phyloP scores from a whole-genome alignment of 2,113 vertebrate species.

The Plecturocebus donacophilus region DNA sequence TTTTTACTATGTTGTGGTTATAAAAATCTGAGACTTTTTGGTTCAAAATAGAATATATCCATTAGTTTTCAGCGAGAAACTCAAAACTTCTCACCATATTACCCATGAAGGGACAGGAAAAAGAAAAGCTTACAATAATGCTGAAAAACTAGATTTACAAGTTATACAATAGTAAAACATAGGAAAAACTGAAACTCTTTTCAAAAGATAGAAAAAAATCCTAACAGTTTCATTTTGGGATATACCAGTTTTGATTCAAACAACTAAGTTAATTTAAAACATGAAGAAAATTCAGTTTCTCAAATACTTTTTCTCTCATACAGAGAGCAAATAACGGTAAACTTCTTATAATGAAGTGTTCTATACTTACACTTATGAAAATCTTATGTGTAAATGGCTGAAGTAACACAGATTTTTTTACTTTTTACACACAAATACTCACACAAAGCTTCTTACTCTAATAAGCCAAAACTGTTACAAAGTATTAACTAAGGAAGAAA shows the following conservation, averaged over 20 bases:
- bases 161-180: neutral
- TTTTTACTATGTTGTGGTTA: neutral
- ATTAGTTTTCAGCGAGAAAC: neutral
- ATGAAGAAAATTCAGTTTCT: neutral
- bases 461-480: neutral
- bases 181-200: neutral
- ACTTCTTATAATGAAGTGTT: neutral
- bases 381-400: neutral
- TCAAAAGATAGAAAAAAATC: neutral
- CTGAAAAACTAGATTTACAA: neutral
- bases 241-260: neutral
- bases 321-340: rapidly evolving
- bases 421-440: neutral
- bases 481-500: neutral
- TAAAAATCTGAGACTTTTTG: neutral
- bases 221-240: neutral
- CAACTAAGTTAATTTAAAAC: neutral
- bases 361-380: neutral
- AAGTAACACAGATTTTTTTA: neutral
- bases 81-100: neutral
- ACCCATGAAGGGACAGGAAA: neutral
- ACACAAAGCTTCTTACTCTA: neutral
- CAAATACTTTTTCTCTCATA: neutral
- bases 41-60: neutral
- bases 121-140: neutral